Evolutionary conservation across 2,113 vertebrate genomes (phyloP).

Genomic region (Mobula birostris): DNA sequence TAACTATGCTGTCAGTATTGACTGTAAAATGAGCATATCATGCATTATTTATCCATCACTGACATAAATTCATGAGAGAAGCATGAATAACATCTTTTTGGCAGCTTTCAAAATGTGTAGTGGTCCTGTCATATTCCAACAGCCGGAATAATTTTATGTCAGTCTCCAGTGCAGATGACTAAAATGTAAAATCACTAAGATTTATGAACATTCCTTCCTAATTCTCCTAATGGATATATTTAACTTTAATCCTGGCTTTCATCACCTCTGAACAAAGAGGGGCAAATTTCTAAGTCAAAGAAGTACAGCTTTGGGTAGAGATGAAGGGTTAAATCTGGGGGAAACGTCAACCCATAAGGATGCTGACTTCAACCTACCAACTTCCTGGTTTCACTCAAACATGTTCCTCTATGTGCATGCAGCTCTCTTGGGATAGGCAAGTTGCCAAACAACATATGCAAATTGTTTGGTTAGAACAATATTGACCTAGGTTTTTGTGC

Average conservation of each 20-base stretch:
- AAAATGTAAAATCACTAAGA: not conserved
- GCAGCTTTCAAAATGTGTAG: constrained; percentile 25
- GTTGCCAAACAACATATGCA: not conserved
- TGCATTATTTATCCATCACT: constrained; percentile 32
- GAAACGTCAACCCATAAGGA: not conserved
- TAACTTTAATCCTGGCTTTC: not conserved
- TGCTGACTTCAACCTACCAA: not conserved
- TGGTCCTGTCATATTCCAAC: not conserved
- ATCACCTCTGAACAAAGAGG: not conserved
- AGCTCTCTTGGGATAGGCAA: not conserved
- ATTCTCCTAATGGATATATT: not conserved
- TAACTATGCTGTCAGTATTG: constrained; percentile 25
- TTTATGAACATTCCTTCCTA: not conserved
- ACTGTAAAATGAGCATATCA: constrained; percentile 21
- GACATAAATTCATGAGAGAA: not conserved
- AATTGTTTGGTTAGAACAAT: too few species aligned
- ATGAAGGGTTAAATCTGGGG: not conserved
- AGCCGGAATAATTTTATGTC: constrained; percentile 13
- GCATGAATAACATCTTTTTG: not conserved
- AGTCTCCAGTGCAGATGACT: not conserved
- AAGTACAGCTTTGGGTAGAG: not conserved
- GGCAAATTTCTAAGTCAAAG: not conserved
- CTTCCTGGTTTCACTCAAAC: not conserved
- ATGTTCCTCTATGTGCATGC: not conserved
- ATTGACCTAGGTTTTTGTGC: too few species aligned